Percentiles rank a stretch among this genome's conserved stretches.
Evolutionary conservation across 1,140 invertebrate genomes (phyloP).

Genomic region (Delia radicum): DNA sequence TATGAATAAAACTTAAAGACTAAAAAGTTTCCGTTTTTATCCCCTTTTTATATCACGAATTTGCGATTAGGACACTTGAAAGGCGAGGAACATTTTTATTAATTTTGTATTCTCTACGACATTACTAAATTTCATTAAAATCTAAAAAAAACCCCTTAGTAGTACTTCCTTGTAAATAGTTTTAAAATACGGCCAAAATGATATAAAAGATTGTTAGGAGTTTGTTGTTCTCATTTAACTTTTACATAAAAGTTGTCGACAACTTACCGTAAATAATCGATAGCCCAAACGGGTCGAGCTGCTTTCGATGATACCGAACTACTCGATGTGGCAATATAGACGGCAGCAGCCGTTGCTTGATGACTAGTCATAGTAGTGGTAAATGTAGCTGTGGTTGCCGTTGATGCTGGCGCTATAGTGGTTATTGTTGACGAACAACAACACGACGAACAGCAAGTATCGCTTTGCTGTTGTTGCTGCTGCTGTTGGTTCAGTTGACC

Average conservation of each 20-base stretch:
- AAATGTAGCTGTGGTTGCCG: constrained; percentile 22
- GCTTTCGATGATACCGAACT: constrained; percentile 41
- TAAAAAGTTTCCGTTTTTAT: too few relatives aligned
- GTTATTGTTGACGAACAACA: constrained; percentile 26
- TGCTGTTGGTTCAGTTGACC: not conserved
- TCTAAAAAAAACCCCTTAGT: too few relatives aligned
- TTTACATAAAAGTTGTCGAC: constrained; percentile 24
- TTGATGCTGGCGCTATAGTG: constrained; percentile 24
- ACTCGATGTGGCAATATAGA: constrained; percentile 51
- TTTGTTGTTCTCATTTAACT: too few relatives aligned
- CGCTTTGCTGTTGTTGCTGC: constrained; percentile 12
- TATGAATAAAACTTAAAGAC: too few relatives aligned
- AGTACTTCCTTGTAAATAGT: too few relatives aligned
- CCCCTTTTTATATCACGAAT: too few relatives aligned
- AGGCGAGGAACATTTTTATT: too few relatives aligned
- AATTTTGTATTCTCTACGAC: too few relatives aligned
- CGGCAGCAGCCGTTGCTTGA: constrained; percentile 23
- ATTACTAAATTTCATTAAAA: too few relatives aligned
- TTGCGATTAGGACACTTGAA: too few relatives aligned
- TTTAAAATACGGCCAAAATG: too few relatives aligned
- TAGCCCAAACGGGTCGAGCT: constrained; percentile 62
- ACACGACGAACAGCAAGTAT: constrained; percentile 25
- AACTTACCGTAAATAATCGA: constrained; percentile 65
- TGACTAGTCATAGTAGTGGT: constrained; percentile 49
- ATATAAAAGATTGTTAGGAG: too few relatives aligned